Percentiles rank a stretch among this genome's conserved stretches.
These are phyloP conservation scores for Caenorhabditis latens DNA, from an alignment of 1,140 invertebrate genomes.

Conservation along the genomic window DNA sequence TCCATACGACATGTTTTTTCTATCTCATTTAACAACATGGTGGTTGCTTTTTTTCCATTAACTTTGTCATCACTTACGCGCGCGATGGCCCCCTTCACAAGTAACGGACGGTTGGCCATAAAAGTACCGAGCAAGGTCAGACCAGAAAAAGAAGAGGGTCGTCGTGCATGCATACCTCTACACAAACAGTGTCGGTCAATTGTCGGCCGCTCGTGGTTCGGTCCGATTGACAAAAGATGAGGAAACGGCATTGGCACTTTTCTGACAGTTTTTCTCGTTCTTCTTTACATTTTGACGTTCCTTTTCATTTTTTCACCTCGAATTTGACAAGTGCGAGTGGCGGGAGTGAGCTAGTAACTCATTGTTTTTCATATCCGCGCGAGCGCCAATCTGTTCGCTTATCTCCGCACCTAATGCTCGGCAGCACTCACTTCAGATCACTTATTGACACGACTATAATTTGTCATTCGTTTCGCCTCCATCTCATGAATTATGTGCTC, in stretches of 20 bases:
- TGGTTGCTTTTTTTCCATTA: slow-evolving; percentile 38
- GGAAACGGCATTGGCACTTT: not conserved
- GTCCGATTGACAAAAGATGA: not conserved
- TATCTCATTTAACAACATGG: not conserved
- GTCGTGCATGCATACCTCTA: slow-evolving; percentile 39
- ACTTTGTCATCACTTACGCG: slow-evolving; percentile 25
- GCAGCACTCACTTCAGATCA: slow-evolving; percentile 34
- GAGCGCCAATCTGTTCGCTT: slow-evolving; percentile 8
- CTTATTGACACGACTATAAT: slow-evolving; percentile 52
- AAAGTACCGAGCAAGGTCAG: slow-evolving; percentile 52
- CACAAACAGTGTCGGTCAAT: slow-evolving; percentile 50
- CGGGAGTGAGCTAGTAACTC: slow-evolving; percentile 20
- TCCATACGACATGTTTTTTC: slow-evolving; percentile 32
- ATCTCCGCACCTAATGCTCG: not conserved
- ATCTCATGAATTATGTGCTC: slow-evolving; percentile 15
- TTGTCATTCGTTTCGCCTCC: slow-evolving; percentile 8
- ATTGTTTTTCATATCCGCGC: slow-evolving; percentile 20
- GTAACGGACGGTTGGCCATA: slow-evolving; percentile 50
- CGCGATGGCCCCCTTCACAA: slow-evolving; percentile 26
- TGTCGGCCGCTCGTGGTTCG: not conserved
- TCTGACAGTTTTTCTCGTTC: not conserved
- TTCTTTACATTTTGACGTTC: not conserved
- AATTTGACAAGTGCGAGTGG: slow-evolving; percentile 44
- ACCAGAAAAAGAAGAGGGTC: not conserved
- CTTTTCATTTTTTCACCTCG: not conserved